Conservation (phyloP, 2,888 invertebrate species). For the Cataglyphis altisquamis region DNA sequence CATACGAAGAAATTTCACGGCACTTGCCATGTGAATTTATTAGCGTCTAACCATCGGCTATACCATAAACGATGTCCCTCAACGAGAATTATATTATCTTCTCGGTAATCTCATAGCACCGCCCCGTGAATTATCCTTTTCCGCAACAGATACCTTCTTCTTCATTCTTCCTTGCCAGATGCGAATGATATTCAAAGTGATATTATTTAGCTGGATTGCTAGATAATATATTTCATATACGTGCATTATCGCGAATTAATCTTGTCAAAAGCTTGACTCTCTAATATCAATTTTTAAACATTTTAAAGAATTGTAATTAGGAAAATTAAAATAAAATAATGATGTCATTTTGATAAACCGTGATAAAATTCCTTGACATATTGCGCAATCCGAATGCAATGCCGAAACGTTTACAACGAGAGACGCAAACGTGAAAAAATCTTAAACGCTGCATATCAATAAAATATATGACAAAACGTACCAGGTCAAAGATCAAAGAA, state of each 20-base stretch:
- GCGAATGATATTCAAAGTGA: slow-evolving; percentile 3
- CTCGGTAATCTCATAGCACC: slow-evolving; percentile 8
- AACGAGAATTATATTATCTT: slow-evolving; percentile 41
- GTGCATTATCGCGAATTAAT: slow-evolving; percentile 2
- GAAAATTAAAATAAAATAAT: background rate
- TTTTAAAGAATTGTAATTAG: background rate
- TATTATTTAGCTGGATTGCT: background rate
- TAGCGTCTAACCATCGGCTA: slow-evolving; percentile 70
- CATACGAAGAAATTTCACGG: slow-evolving; percentile 75
- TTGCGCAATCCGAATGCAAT: background rate
- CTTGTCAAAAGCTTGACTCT: background rate
- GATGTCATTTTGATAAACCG: background rate
- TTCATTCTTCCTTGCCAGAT: slow-evolving; percentile 8
- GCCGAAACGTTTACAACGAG: background rate
- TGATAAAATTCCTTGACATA: slow-evolving; percentile 1
- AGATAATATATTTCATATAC: background rate
- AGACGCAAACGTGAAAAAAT: background rate
- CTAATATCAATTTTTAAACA: background rate
- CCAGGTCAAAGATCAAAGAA: slow-evolving; percentile 20
- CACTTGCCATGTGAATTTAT: slow-evolving; percentile 76
- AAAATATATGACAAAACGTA: background rate
- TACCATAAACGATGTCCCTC: slow-evolving; percentile 56
- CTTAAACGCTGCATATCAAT: background rate
- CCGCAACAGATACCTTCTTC: slow-evolving; percentile 13
- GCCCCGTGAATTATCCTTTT: slow-evolving; percentile 38